A percentile compares a stretch with the other conserved stretches of the same genome.
Conservation (phyloP, 2,888 invertebrate species). For the Anoplius nigerrimus region DNA sequence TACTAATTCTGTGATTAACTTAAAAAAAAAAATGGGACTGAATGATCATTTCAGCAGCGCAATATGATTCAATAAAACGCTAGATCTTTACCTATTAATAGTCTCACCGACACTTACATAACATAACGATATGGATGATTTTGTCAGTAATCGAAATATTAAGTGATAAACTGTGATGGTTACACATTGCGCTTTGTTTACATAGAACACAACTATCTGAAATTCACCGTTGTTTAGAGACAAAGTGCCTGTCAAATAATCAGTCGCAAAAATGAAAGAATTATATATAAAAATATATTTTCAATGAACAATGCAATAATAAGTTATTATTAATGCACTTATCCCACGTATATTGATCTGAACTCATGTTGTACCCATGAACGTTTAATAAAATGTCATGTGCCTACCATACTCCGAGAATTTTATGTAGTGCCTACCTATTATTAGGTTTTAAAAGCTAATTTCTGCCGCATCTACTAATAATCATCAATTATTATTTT, state of each 20-base stretch:
- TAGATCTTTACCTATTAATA: too few species aligned
- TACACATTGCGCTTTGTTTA: slow-evolving; percentile 45
- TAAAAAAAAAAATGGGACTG: slow-evolving; percentile 19
- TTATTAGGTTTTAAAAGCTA: background rate
- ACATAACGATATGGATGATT: slow-evolving; percentile 13
- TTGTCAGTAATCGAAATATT: slow-evolving; percentile 35
- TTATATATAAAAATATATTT: slow-evolving; percentile 61
- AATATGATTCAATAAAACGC: slow-evolving; percentile 16
- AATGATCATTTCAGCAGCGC: slow-evolving; percentile 12
- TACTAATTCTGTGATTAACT: slow-evolving; percentile 35
- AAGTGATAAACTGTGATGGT: slow-evolving; percentile 44
- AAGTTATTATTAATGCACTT: slow-evolving; percentile 58
- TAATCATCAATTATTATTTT: slow-evolving; percentile 25
- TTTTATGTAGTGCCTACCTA: slow-evolving; percentile 20
- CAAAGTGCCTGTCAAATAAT: slow-evolving; percentile 71
- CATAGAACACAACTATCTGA: slow-evolving; percentile 48
- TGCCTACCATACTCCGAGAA: slow-evolving; percentile 55
- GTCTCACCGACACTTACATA: too few species aligned
- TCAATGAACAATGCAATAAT: slow-evolving; percentile 66
- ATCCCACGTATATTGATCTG: slow-evolving; percentile 59
- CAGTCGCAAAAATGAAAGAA: slow-evolving; percentile 56
- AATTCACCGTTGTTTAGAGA: slow-evolving; percentile 61
- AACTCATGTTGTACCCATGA: slow-evolving; percentile 64
- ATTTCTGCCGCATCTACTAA: background rate
- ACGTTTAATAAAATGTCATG: slow-evolving; percentile 68